phyloP scores from a whole-genome alignment of 2,797 vertebrate species.

The Enoplosus armatus region DNA sequence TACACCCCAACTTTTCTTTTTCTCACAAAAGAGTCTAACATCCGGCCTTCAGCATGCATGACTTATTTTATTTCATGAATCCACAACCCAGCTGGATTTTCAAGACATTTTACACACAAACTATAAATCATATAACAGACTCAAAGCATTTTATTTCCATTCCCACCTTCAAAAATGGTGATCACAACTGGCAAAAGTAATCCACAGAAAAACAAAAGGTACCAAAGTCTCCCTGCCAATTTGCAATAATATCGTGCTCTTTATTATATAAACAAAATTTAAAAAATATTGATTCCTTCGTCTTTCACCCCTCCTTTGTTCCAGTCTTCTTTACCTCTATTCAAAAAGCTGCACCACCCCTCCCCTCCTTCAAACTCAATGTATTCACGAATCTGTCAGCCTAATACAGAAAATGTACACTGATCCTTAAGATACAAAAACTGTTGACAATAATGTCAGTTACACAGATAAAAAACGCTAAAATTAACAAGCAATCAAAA shows the following conservation, averaged over 20 bases:
- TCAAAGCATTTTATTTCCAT: slow-evolving; percentile 71
- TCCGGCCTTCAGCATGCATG: slow-evolving; percentile 49
- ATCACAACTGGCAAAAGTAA: slow-evolving; percentile 38
- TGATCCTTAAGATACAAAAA: slow-evolving; percentile 42
- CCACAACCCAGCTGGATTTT: slow-evolving; percentile 39
- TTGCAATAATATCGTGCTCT: slow-evolving; percentile 60
- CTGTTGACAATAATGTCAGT: slow-evolving; percentile 26
- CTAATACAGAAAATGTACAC: slow-evolving; percentile 40
- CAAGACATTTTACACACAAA: slow-evolving; percentile 57
- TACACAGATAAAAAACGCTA: slow-evolving; percentile 23
- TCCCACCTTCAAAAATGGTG: slow-evolving; percentile 51
- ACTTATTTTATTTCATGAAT: slow-evolving; percentile 59
- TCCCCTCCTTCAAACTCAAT: slow-evolving; percentile 2
- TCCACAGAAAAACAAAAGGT: slow-evolving; percentile 56
- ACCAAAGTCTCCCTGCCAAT: slow-evolving; percentile 62
- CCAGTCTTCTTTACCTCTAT: slow-evolving; percentile 21
- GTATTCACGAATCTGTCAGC: slow-evolving; percentile 15
- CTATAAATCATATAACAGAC: slow-evolving; percentile 55
- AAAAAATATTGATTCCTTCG: not conserved
- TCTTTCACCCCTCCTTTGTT: slow-evolving; percentile 30
- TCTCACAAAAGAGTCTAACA: slow-evolving; percentile 41
- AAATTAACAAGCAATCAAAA: slow-evolving; percentile 44
- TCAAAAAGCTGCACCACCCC: not conserved
- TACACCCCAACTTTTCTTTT: not conserved
- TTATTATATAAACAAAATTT: slow-evolving; percentile 57